Evolutionary conservation across 2,888 invertebrate species (phyloP).

Genomic region (Dusona sp.): DNA sequence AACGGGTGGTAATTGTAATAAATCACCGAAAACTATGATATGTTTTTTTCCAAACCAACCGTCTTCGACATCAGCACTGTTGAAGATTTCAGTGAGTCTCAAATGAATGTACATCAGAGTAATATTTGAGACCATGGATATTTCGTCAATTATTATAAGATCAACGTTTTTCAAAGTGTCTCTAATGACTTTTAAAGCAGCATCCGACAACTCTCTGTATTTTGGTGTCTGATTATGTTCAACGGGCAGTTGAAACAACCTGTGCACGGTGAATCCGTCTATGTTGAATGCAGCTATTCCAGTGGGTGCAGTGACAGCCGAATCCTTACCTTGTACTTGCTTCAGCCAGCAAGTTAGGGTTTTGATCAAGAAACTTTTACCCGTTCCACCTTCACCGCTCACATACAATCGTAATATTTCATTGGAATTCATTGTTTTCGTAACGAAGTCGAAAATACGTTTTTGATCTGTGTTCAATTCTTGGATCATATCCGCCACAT

Average conservation of each 20-base stretch:
- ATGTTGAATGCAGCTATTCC: conserved; percentile 77
- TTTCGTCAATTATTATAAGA: background rate
- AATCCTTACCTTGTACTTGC: conserved; percentile 72
- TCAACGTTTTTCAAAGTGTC: too few species aligned
- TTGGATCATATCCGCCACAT: conserved; percentile 52
- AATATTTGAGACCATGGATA: too few species aligned
- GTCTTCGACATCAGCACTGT: conserved; percentile 72
- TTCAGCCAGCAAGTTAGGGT: background rate
- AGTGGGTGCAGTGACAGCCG: too few species aligned
- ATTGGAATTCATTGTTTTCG: background rate
- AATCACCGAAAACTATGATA: too few species aligned
- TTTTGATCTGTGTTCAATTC: conserved; percentile 64
- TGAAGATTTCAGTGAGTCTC: conserved; percentile 72
- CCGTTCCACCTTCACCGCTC: too few species aligned
- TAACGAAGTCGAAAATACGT: conserved; percentile 50
- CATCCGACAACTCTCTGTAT: conserved; percentile 4
- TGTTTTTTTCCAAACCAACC: too few species aligned
- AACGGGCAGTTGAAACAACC: background rate
- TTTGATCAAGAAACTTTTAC: too few species aligned
- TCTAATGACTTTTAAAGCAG: too few species aligned
- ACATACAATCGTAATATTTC: too few species aligned
- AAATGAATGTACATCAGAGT: conserved; percentile 69
- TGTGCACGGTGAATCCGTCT: conserved; percentile 76
- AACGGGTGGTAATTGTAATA: too few species aligned
- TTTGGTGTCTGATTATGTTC: too few species aligned